phyloP scores from a whole-genome alignment of 2,888 invertebrate genomes.

The Aporophyla lueneburgensis region DNA sequence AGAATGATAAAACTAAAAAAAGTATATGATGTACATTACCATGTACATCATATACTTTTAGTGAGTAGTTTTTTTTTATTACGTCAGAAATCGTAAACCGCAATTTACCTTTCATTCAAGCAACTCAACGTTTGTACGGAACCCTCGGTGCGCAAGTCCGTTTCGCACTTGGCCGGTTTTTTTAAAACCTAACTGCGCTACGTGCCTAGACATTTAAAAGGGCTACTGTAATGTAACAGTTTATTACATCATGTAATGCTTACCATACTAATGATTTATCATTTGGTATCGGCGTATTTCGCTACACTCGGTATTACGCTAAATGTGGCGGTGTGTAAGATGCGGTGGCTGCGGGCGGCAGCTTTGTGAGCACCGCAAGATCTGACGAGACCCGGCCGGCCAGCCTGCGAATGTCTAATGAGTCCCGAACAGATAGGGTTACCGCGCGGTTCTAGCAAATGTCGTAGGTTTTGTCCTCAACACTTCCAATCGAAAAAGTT shows the following conservation, averaged over 20 bases:
- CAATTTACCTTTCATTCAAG: too few relatives aligned
- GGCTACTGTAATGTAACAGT: slow-evolving; percentile 15
- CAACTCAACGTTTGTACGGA: too few relatives aligned
- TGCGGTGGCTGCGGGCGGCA: slow-evolving; percentile 67
- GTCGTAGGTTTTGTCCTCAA: not conserved
- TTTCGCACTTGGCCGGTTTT: too few relatives aligned
- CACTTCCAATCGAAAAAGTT: not conserved
- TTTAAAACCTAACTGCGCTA: not conserved
- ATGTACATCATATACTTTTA: too few relatives aligned
- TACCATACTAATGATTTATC: slow-evolving; percentile 66
- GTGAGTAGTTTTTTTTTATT: too few relatives aligned
- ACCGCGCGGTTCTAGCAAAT: slow-evolving; percentile 39
- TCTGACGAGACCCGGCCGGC: slow-evolving; percentile 59
- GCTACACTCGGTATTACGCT: slow-evolving; percentile 60
- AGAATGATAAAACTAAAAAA: too few relatives aligned
- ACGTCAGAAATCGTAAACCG: too few relatives aligned
- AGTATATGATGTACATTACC: too few relatives aligned
- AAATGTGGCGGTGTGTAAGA: slow-evolving; percentile 67
- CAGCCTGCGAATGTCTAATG: slow-evolving; percentile 81
- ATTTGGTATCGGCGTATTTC: slow-evolving; percentile 62
- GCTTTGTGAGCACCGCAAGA: slow-evolving; percentile 69
- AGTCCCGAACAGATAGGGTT: slow-evolving; percentile 76
- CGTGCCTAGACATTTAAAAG: slow-evolving; percentile 30
- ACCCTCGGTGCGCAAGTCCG: too few relatives aligned
- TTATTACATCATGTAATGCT: slow-evolving; percentile 59